Conservation (phyloP, 2,888 invertebrate species). For the Anodontia alba region DNA sequence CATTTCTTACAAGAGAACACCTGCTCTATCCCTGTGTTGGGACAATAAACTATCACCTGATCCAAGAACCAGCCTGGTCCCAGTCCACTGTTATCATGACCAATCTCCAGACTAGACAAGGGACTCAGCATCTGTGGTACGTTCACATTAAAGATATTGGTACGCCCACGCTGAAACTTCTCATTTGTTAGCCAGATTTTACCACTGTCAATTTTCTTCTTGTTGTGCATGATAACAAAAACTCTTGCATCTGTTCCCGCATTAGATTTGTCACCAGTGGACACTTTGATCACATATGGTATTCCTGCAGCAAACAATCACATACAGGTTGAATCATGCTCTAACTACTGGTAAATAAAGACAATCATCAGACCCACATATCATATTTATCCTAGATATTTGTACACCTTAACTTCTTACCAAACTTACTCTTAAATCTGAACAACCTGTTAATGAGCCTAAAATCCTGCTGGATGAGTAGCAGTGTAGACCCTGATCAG, state of each 20-base stretch:
- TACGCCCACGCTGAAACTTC: constrained; percentile 81
- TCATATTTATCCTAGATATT: no score
- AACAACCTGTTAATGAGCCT: no score
- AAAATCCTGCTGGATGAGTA: no score
- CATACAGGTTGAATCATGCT: no score
- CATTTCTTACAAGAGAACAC: constrained; percentile 83
- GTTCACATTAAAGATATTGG: constrained; percentile 83
- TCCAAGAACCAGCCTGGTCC: constrained; percentile 84
- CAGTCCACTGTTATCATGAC: constrained; percentile 83
- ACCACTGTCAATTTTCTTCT: constrained; percentile 80
- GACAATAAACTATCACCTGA: constrained; percentile 82
- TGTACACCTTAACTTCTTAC: no score
- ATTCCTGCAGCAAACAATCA: constrained; percentile 68
- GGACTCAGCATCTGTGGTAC: constrained; percentile 81
- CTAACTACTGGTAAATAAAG: background rate
- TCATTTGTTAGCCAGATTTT: constrained; percentile 83
- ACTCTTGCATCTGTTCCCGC: constrained; percentile 84
- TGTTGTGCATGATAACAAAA: constrained; percentile 80
- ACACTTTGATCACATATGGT: constrained; percentile 82
- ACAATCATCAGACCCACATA: background rate
- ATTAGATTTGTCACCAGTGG: constrained; percentile 81
- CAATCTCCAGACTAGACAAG: constrained; percentile 81
- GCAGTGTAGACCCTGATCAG: no score
- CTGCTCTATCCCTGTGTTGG: constrained; percentile 83
- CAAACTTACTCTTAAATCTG: no score